phyloP scores from a whole-genome alignment of 2,888 invertebrate species.

The Glaucopsyche alexis region DNA sequence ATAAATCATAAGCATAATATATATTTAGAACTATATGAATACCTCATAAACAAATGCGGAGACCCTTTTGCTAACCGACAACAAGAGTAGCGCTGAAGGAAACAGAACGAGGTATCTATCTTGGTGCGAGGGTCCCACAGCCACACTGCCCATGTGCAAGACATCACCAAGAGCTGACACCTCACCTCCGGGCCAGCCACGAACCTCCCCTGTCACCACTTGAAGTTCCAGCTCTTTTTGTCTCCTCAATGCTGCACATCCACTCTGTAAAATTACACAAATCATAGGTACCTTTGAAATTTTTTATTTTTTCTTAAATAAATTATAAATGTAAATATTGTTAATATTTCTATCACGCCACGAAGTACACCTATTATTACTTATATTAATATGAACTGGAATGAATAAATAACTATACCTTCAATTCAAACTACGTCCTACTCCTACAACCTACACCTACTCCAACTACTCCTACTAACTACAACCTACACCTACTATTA shows the following conservation, averaged over 20 bases:
- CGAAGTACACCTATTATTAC: too few species aligned
- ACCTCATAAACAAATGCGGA: slow-evolving; percentile 98
- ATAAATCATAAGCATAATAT: not conserved
- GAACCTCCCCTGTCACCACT: slow-evolving; percentile 95
- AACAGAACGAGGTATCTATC: slow-evolving; percentile 96
- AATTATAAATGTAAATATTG: too few species aligned
- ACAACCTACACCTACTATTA: too few species aligned
- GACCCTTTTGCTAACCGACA: slow-evolving; percentile 94
- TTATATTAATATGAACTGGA: too few species aligned
- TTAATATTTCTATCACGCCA: too few species aligned
- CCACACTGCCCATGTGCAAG: slow-evolving; percentile 94
- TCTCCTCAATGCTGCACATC: slow-evolving; percentile 91
- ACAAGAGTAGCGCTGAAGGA: slow-evolving; percentile 90
- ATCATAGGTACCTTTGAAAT: not conserved
- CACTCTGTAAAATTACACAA: slow-evolving; percentile 79
- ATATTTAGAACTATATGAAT: slow-evolving; percentile 35
- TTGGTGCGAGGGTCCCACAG: slow-evolving; percentile 89
- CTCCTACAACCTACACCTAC: too few species aligned
- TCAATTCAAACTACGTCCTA: too few species aligned
- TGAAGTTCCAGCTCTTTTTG: slow-evolving; percentile 98
- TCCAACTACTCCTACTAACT: too few species aligned
- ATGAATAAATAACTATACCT: too few species aligned
- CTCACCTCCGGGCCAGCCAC: slow-evolving; percentile 93
- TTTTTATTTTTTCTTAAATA: not conserved
- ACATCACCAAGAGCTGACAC: slow-evolving; percentile 88